A percentile compares a stretch with the other conserved stretches of the same genome.
Evolutionary conservation across 1,140 invertebrate species (phyloP).

Genomic region (Euschistus heros): DNA sequence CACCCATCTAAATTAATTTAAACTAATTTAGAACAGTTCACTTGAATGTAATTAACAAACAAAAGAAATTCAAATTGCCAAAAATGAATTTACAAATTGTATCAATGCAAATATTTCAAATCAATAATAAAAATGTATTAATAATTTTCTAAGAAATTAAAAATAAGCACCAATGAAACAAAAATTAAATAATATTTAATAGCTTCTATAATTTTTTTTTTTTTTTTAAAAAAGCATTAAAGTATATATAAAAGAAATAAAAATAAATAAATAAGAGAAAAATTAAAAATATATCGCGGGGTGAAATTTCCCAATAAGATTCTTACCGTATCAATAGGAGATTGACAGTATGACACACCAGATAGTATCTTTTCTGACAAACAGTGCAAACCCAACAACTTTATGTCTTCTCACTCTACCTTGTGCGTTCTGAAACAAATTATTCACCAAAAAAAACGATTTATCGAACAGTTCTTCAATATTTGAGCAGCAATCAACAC

Average conservation of each 20-base stretch:
- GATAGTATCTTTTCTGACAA: slow-evolving; percentile 1
- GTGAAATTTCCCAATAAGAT: slow-evolving; percentile 2
- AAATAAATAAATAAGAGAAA: background rate
- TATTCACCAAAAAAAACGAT: slow-evolving; percentile 22
- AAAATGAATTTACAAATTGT: too few species aligned
- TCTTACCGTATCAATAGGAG: slow-evolving; percentile 7
- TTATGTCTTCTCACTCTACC: slow-evolving; percentile 8
- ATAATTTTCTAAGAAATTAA: too few species aligned
- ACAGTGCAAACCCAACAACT: slow-evolving; percentile 16
- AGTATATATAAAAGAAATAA: too few species aligned
- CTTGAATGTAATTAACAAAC: too few species aligned
- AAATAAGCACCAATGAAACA: too few species aligned
- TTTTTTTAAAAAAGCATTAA: too few species aligned
- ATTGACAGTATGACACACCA: slow-evolving; percentile 8
- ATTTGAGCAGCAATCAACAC: slow-evolving; percentile 14
- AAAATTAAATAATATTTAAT: too few species aligned
- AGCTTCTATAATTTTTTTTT: too few species aligned
- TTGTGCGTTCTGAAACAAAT: slow-evolving; percentile 23
- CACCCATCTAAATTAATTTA: background rate
- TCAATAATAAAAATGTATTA: too few species aligned
- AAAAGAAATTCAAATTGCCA: too few species aligned
- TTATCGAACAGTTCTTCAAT: slow-evolving; percentile 16
- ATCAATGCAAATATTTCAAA: too few species aligned
- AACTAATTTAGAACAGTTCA: too few species aligned
- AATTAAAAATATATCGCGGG: background rate